Evolutionary conservation across 92 coral and sea anemone genomes (phyloP), one percentile per base, ranked within the genome.

Genomic region (Epizoanthus illoricatus): DNA sequence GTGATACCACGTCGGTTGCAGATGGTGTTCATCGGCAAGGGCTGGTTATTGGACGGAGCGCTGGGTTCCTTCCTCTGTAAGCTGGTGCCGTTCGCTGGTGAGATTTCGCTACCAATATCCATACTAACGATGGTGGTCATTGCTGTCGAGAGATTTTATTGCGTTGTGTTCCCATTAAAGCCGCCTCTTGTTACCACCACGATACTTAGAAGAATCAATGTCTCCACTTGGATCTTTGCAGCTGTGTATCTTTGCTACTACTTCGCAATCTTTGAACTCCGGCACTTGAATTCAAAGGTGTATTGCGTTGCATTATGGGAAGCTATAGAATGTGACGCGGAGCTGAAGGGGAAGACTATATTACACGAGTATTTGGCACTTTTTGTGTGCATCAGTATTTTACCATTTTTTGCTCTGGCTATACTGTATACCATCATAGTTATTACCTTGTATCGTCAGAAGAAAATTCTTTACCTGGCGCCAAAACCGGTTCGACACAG

Each of bases 231-330:
- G 81, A 57, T 60, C 5, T 58, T 75, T 17, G 61, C 81, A 40
- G 68, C 69, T 18, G 33, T 59, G 16, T 75, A 10, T 43, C 55
- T 55, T 13, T 75, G 39, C 2, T 58, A 39, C 69, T 17, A 41
- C 33, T 75, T 75, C 56, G n/a, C 23, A 2, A 13, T 39, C 8
- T 57, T 2, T 20, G 39, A 60, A 16, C 7, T 60, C 55, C 54
- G 49, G 2, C 68, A 75, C 23, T 1, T 5, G 20, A n/a, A 40
- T 19, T 66, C 39, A 5, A 36, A 33, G 13, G 11, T 40, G 1
- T 75, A 57, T 13, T 75, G 81, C 39, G 2, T 60, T 10, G 81
- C 81, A 18, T 6, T 4, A 39, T 75, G 81, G 81, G 81, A 75
- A 41, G 49, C 45, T 17, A 10, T 75, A 0, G 58, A 18, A 3